Base-by-base conservation (phyloP, 2,797 vertebrate genomes). In the Alca torda region DNA sequence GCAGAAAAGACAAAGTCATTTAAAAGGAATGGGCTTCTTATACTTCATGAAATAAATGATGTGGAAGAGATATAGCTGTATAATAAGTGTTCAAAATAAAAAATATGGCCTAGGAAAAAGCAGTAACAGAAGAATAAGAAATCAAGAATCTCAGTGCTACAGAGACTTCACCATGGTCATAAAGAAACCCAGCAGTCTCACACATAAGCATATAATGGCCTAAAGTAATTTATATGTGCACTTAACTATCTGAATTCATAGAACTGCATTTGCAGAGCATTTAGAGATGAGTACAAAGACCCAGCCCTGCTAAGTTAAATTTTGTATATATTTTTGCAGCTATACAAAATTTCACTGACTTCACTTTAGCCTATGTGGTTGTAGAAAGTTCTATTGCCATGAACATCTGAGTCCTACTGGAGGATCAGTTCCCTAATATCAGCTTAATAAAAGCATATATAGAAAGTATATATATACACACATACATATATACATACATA, bases 11-110 rank as follows among this genome's bases (percentile, higher is more conserved):
- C 9, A 90, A 81, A 87, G 53, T 26, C 0, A 45, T 74, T 84
- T 86, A n/a, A 72, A 93, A 94, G 26, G 8, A 82, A 14, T 8
- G 5, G 17, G 6, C 23, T 72, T 78, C 41, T n/a, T 75, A 12
- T n/a, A 75, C 60, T 80, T 73, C 41, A 54, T 80, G 2, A 88
- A 75, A 81, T 45, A 74, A 82, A 70, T 60, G 4, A 77, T 18
- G 18, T 65, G 64, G 33, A 89, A 89, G 10, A 96, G 64, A 80
- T 25, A 91, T 84, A 74, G 19, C 19, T 65, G 57, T 43, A 30
- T 17, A 65, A 76, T 45, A 61, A 72, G 6, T 61, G 68, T 73
- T 45, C 16, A 54, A 89, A 87, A 72, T 35, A 73, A 85, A 90
- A 80, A 46, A 54, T 31, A 67, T 18, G 11, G 28, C 48, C 26